Evolutionary conservation across 2,797 vertebrate genomes (phyloP).

Genomic region (Gymnocypris eckloni): DNA sequence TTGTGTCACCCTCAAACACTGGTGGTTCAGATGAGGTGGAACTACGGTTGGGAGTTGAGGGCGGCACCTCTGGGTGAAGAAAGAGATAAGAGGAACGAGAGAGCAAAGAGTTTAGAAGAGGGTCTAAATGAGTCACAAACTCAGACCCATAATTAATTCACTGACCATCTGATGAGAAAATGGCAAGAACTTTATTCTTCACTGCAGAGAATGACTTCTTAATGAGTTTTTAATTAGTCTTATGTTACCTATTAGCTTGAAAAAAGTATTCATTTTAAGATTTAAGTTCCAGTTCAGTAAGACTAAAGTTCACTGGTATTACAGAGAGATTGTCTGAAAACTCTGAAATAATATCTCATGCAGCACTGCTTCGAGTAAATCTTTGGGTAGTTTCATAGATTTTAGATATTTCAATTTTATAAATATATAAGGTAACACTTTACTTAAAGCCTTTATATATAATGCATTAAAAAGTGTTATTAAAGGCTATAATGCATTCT

Average conservation of each 20-base stretch:
- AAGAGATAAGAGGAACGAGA: not conserved
- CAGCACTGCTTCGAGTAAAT: not conserved
- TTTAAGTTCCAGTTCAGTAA: not conserved
- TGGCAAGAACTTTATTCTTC: not conserved
- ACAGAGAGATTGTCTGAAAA: not conserved
- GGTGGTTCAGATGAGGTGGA: conserved; percentile 29
- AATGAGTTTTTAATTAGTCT: not conserved
- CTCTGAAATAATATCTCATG: not conserved
- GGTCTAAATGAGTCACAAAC: not conserved
- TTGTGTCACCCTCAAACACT: conserved; percentile 36
- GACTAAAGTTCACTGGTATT: not conserved
- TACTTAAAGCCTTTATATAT: not conserved
- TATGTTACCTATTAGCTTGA: not conserved
- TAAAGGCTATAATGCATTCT: not conserved
- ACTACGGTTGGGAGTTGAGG: not conserved
- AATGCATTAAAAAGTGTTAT: not conserved
- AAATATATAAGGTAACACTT: not conserved
- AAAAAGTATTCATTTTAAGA: not conserved
- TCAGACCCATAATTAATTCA: not conserved
- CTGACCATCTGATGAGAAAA: not conserved
- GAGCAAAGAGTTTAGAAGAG: not conserved
- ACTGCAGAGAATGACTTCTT: not conserved
- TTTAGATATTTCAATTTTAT: not conserved
- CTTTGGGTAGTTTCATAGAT: not conserved
- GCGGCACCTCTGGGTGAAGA: not conserved